Evolutionary conservation across 2,888 invertebrate genomes (phyloP), one percentile per base, ranked within the genome.

Genomic region (Lottia scabra): DNA sequence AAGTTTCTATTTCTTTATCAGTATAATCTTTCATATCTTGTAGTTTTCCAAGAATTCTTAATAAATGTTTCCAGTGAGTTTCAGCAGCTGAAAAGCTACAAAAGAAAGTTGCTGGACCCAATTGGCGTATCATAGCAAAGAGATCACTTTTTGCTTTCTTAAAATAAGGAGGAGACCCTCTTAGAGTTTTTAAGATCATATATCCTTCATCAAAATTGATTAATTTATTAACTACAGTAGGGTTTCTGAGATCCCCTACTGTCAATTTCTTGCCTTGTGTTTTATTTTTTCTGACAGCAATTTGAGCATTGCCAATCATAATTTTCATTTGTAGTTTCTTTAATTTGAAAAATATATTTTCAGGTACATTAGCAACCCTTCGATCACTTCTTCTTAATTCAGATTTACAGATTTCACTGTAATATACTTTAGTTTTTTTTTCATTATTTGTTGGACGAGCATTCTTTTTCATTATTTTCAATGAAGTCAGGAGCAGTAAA

Each of bases 41-140:
- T 64, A 68, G 15, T 48, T 48, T 48, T 48, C 48, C 15, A 48
- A 48, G 48, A n/a, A 48, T 48, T 48, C 15, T 48, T 8, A 48
- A 48, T 10, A 48, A 48, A 19, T 48, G 48, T 19, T 48, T 48
- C 48, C 79, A 80, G 13, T 72, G 68, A n/a, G 70, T 71, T 63
- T 80, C 80, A 15, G 78, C 75, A 0, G 80, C 77, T 43, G 75
- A 75, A 23, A 79, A 68, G 0, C 74, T 76, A 2, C 75, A 30
- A 63, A 78, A 80, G 13, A 77, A 75, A 2, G 77, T 76, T 44
- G 80, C 78, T 5, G 68, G 46, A 1, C 78, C 77, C 26, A 81
- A 68, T 65, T 80, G 80, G 12, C 80, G 38, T 23, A 81, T 76
- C 76, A 79, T 75, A 30, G 78, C 80, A 46, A 75, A 74, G 13